phyloP scores from a whole-genome alignment of 2,888 invertebrate species.

The Listrodromus nycthemerus region DNA sequence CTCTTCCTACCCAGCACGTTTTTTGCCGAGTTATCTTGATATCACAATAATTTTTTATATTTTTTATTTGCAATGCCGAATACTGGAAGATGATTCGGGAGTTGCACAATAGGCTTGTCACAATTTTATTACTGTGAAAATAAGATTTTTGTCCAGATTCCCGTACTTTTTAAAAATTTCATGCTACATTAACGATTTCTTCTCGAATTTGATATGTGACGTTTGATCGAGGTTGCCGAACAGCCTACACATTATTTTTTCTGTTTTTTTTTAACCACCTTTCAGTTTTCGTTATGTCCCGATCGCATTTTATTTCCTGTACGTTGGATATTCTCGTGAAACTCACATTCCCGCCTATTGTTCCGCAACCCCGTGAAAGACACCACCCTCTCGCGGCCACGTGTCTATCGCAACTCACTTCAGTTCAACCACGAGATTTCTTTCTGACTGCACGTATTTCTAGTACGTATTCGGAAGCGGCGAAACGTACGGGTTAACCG shows the following conservation, averaged over 20 bases:
- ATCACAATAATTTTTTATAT: too few species aligned
- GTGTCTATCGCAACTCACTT: conserved; percentile 11
- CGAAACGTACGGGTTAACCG: conserved; percentile 13
- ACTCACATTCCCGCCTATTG: background rate
- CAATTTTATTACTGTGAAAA: too few species aligned
- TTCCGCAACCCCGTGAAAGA: conserved; percentile 8
- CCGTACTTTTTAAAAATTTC: background rate
- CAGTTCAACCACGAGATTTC: conserved; percentile 20
- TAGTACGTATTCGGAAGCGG: conserved; percentile 25
- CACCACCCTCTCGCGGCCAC: conserved; percentile 1
- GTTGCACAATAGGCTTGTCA: too few species aligned
- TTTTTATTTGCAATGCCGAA: too few species aligned
- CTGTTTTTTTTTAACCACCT: too few species aligned
- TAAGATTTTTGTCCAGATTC: background rate
- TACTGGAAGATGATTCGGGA: too few species aligned
- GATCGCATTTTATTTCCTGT: background rate
- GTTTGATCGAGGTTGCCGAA: background rate
- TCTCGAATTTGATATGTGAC: background rate
- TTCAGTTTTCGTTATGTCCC: background rate
- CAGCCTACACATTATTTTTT: too few species aligned
- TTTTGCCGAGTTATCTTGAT: too few species aligned
- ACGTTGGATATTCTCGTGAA: background rate
- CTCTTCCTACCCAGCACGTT: too few species aligned
- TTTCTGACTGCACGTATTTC: conserved; percentile 20
- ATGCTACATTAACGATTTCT: background rate